Evolutionary conservation across 1,140 invertebrate species (phyloP).

Genomic region (Cyphomyrmex costatus): DNA sequence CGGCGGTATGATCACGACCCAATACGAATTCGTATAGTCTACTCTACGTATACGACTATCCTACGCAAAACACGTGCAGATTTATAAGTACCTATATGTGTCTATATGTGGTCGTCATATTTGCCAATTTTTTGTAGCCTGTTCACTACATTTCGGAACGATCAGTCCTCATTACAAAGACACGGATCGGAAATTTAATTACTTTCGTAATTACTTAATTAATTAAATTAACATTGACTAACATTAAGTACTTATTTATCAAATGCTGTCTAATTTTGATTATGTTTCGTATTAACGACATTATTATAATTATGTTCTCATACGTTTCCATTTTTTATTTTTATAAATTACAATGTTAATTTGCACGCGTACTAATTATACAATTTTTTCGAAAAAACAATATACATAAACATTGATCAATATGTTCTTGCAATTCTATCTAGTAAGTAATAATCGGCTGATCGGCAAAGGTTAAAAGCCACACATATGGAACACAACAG

Average conservation of each 20-base stretch:
- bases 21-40: neutral
- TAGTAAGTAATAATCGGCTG: neutral
- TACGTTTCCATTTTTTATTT: neutral
- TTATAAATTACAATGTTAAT: neutral
- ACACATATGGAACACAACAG: slow-evolving; percentile 82
- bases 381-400: neutral
- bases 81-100: neutral
- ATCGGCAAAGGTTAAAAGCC: slow-evolving; percentile 84
- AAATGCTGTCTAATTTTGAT: neutral
- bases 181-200: neutral
- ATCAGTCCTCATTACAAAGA: slow-evolving; percentile 7
- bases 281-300: neutral
- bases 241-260: neutral
- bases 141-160: neutral
- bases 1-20: neutral
- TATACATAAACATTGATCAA: neutral
- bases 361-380: neutral
- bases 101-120: too few species aligned
- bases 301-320: neutral
- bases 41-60: neutral
- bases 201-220: neutral
- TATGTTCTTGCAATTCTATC: neutral
- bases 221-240: slow-evolving; percentile 28
- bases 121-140: neutral
- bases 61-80: neutral